A percentile compares a stretch with the other conserved stretches of the same genome.
phyloP scores from a whole-genome alignment of 2,113 vertebrate genomes.

The Thermophis baileyi region DNA sequence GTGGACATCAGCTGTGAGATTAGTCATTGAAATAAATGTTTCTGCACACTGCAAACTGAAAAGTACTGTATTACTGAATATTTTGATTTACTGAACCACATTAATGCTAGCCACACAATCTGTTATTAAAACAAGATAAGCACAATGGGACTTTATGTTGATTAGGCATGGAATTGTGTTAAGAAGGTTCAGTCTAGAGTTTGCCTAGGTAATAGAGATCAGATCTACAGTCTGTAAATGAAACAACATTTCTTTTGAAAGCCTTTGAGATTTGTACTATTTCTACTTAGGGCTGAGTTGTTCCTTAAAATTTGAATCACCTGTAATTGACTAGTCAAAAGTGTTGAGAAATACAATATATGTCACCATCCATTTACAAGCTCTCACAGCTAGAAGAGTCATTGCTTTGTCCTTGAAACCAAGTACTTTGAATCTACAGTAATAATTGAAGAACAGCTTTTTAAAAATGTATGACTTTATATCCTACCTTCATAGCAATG shows the following conservation, averaged over 20 bases:
- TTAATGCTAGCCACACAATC: background rate
- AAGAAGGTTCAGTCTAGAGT: background rate
- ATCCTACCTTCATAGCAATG: slow-evolving; percentile 50
- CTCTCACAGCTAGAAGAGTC: slow-evolving; percentile 31
- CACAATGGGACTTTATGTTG: background rate
- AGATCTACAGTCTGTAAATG: background rate
- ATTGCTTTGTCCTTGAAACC: slow-evolving; percentile 58
- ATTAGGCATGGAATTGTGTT: background rate
- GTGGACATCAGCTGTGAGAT: background rate
- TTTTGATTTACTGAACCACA: background rate
- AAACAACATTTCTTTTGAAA: slow-evolving; percentile 1
- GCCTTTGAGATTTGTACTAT: slow-evolving; percentile 10
- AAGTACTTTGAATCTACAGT: slow-evolving; percentile 57
- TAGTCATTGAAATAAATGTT: background rate
- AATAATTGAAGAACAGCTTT: slow-evolving; percentile 67
- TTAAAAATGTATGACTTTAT: slow-evolving; percentile 65
- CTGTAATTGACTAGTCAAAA: slow-evolving; percentile 39
- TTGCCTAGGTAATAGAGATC: background rate
- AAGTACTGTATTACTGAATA: background rate
- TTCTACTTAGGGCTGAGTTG: slow-evolving; percentile 12
- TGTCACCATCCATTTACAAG: slow-evolving; percentile 25
- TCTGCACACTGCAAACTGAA: background rate
- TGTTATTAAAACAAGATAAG: background rate
- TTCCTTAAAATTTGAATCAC: slow-evolving; percentile 37
- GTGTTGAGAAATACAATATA: slow-evolving; percentile 39